Evolutionary conservation across 2,113 vertebrate species (phyloP).

Genomic region (Myanophis thanlyinensis): DNA sequence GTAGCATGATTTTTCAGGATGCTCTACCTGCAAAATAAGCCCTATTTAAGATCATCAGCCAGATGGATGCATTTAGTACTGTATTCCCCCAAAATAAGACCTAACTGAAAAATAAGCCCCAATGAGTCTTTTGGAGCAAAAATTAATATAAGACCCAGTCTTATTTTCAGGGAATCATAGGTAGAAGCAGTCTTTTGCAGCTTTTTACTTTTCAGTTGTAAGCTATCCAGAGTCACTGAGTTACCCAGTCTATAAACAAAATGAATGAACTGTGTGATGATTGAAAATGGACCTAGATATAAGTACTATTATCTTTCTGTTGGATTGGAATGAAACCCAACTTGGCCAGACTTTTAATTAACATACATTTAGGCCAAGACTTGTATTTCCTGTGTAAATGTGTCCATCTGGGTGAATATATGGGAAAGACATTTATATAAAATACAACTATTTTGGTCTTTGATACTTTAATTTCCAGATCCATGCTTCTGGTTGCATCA

Average conservation of each 20-base stretch:
- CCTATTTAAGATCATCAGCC: no score
- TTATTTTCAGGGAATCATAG: no score
- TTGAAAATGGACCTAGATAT: neutral
- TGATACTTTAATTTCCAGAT: neutral
- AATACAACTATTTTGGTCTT: neutral
- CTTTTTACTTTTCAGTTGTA: neutral
- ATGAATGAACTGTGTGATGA: neutral
- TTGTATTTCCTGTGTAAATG: neutral
- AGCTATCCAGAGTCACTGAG: neutral
- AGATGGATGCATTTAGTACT: no score
- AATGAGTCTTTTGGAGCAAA: no score
- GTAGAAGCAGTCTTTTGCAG: neutral
- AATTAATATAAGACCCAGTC: no score
- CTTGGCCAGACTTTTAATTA: neutral
- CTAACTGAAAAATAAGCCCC: no score
- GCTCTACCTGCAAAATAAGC: no score
- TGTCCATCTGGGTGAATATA: neutral
- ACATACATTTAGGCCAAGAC: neutral
- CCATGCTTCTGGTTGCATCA: neutral
- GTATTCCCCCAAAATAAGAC: no score
- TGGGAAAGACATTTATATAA: neutral
- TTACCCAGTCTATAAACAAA: neutral
- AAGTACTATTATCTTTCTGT: neutral
- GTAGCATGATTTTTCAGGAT: no score
- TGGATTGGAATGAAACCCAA: neutral